Evolutionary conservation across 1,140 invertebrate species (phyloP).

Genomic region (Phymastichus coffea): DNA sequence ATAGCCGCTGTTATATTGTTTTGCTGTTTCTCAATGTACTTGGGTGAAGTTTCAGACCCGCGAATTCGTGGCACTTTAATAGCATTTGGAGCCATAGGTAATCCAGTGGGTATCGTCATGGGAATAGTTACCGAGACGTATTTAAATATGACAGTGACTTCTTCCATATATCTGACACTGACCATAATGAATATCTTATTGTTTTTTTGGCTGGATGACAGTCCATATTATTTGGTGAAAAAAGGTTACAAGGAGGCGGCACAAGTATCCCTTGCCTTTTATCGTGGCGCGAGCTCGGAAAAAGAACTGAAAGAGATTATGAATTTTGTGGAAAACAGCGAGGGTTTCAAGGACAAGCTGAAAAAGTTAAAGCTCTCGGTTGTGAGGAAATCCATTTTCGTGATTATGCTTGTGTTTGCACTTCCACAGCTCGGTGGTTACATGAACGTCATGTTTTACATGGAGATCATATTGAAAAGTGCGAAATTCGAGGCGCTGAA

Average conservation of each 20-base stretch:
- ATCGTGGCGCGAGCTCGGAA: slow-evolving; percentile 32
- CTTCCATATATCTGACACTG: slow-evolving; percentile 44
- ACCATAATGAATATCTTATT: background rate
- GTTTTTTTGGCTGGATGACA: background rate
- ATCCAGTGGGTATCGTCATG: background rate
- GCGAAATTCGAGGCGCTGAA: slow-evolving; percentile 55
- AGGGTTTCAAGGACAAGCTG: background rate
- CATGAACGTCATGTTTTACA: slow-evolving; percentile 72
- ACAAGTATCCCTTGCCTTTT: background rate
- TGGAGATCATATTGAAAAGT: slow-evolving; percentile 70
- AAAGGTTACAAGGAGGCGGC: background rate
- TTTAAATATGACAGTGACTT: slow-evolving; percentile 48
- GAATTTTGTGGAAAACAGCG: background rate
- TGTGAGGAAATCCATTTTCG: slow-evolving; percentile 60
- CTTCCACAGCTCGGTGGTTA: slow-evolving; percentile 76
- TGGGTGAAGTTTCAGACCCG: background rate
- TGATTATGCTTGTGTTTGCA: slow-evolving; percentile 65
- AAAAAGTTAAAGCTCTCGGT: background rate
- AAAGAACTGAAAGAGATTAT: background rate
- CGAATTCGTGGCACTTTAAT: slow-evolving; percentile 8
- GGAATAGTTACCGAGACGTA: background rate
- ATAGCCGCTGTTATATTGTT: slow-evolving; percentile 66
- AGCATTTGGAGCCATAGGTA: background rate
- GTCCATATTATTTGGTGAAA: background rate
- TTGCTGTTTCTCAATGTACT: slow-evolving; percentile 51